Percentiles rank a stretch among this genome's conserved stretches.
phyloP scores from a whole-genome alignment of 2,113 vertebrate species.

The Corythoichthys haematopterus region DNA sequence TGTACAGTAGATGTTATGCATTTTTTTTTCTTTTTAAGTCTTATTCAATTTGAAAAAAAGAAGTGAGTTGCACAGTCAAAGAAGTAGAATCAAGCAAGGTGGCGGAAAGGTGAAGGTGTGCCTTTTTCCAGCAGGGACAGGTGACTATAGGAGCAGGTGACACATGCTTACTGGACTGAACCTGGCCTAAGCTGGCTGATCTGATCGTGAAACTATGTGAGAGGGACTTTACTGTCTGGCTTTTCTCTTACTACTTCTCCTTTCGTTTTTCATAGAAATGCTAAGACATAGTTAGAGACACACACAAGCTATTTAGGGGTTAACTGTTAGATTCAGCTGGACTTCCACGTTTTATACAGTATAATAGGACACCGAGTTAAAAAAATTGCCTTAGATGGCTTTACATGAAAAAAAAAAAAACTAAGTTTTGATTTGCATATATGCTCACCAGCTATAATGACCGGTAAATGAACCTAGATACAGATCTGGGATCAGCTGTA shows the following conservation, averaged over 20 bases:
- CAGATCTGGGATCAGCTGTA: not conserved
- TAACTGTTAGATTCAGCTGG: conserved; percentile 49
- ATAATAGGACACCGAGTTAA: conserved; percentile 53
- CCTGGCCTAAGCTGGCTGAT: conserved; percentile 12
- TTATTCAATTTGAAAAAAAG: conserved; percentile 19
- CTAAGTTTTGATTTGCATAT: conserved; percentile 45
- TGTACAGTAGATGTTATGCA: conserved; percentile 4
- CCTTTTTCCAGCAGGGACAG: conserved; percentile 79
- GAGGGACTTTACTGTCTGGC: not conserved
- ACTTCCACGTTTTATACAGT: conserved; percentile 51
- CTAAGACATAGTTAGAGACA: conserved; percentile 54
- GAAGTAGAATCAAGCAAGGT: conserved; percentile 30
- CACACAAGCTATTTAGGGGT: conserved; percentile 49
- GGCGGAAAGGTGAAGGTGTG: conserved; percentile 71
- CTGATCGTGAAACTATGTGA: not conserved
- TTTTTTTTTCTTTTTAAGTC: conserved; percentile 6
- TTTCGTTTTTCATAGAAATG: conserved; percentile 47
- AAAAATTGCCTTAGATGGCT: conserved; percentile 54
- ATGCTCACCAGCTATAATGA: conserved; percentile 25
- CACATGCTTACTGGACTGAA: conserved; percentile 65
- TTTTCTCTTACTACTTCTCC: conserved; percentile 35
- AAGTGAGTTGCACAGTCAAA: conserved; percentile 38
- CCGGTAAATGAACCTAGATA: not conserved
- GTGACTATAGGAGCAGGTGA: conserved; percentile 61
- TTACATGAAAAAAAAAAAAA: conserved; percentile 30